These are phyloP conservation scores for Dromius quadrimaculatus DNA, from an alignment of 2,888 invertebrate genomes.

Conservation along the genomic window DNA sequence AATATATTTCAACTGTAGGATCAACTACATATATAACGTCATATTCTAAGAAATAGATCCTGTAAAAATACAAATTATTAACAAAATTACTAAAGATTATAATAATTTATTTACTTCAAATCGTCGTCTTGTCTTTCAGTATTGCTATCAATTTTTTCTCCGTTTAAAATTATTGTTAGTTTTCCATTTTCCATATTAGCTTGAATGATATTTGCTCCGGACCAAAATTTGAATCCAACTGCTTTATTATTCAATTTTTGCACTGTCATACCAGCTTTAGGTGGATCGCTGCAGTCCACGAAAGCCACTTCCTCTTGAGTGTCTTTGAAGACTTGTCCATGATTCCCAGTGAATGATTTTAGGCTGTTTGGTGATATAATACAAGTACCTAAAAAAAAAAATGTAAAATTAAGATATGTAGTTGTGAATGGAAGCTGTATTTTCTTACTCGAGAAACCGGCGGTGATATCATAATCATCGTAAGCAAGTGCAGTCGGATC, in stretches of 20 bases:
- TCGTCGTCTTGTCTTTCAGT: background rate
- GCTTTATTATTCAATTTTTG: background rate
- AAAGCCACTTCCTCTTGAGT: background rate
- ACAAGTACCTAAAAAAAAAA: slow-evolving; percentile 12
- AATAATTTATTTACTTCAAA: slow-evolving; percentile 12
- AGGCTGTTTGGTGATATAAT: slow-evolving; percentile 1
- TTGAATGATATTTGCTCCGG: background rate
- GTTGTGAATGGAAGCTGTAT: background rate
- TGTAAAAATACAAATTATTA: no score
- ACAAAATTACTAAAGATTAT: background rate
- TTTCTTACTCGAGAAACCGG: slow-evolving; percentile 7
- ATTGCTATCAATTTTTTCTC: background rate
- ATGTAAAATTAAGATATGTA: background rate
- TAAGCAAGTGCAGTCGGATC: slow-evolving; percentile 26
- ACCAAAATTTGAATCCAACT: slow-evolving; percentile 27
- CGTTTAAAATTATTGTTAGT: slow-evolving; percentile 10
- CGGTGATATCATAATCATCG: slow-evolving; percentile 19
- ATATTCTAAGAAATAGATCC: slow-evolving; percentile 34
- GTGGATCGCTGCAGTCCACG: slow-evolving; percentile 21
- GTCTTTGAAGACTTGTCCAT: background rate
- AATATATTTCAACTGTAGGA: slow-evolving; percentile 15
- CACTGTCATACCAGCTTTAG: slow-evolving; percentile 15
- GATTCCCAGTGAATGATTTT: background rate
- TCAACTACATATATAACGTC: slow-evolving; percentile 32
- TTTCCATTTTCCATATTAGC: background rate